A percentile compares a stretch with the other conserved stretches of the same genome.
Conservation (phyloP, 2,113 vertebrate genomes). For the Falcunculus frontatus region DNA sequence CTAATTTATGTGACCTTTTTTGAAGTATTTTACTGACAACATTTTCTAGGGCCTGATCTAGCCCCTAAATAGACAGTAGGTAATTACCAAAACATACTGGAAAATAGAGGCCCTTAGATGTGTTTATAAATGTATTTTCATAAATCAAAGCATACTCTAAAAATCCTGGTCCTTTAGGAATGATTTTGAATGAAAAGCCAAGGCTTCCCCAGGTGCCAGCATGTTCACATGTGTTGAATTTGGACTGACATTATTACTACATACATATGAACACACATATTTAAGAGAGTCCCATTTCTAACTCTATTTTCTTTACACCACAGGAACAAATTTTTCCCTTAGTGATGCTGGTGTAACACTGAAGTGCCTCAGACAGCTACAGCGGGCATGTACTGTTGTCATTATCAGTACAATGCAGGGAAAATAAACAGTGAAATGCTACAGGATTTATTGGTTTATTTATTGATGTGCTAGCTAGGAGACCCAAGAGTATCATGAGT, state of each 20-base stretch:
- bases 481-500: neutral
- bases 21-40: neutral
- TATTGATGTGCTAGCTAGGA: neutral
- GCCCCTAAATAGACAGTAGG: neutral
- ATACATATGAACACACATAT: neutral
- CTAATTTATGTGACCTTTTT: neutral
- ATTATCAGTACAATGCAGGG: neutral
- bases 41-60: neutral
- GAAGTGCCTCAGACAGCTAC: neutral
- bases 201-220: neutral
- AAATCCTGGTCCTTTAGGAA: neutral
- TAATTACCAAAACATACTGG: neutral
- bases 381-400: neutral
- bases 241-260: neutral
- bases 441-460: constrained; percentile 14
- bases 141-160: neutral
- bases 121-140: neutral
- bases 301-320: neutral
- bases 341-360: neutral
- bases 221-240: neutral
- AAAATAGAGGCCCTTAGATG: neutral
- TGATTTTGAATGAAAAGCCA: neutral
- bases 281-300: neutral
- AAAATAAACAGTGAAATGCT: neutral
- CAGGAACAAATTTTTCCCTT: neutral